A percentile compares a stretch with the other conserved stretches of the same genome.
These are phyloP conservation scores for Bombylius discolor DNA, from an alignment of 2,888 invertebrate species.

Conservation along the genomic window DNA sequence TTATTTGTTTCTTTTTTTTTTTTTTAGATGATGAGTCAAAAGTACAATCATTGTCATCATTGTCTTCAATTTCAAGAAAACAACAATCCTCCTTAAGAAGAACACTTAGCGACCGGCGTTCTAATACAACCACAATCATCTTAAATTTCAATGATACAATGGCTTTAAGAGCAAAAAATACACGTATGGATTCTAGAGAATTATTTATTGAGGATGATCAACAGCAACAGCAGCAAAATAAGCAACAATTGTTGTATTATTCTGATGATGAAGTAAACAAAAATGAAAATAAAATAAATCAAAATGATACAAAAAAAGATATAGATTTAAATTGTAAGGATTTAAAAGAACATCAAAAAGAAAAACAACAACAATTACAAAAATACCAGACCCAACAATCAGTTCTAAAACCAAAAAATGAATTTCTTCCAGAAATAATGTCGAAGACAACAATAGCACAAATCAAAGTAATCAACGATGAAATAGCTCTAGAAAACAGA, in stretches of 20 bases:
- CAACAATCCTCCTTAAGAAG: conserved; percentile 21
- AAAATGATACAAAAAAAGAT: too few relatives aligned
- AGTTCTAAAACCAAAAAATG: background rate
- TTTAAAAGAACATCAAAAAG: background rate
- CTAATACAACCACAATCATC: conserved; percentile 33
- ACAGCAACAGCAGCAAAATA: background rate
- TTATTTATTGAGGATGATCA: conserved; percentile 35
- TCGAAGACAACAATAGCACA: background rate
- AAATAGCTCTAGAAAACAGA: background rate
- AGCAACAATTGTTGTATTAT: background rate
- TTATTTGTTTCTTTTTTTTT: too few relatives aligned
- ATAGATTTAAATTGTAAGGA: too few relatives aligned
- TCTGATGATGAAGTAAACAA: too few relatives aligned
- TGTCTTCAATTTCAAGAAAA: background rate
- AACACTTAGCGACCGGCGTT: conserved; percentile 35
- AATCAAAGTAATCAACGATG: background rate
- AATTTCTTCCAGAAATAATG: background rate
- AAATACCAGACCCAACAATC: background rate
- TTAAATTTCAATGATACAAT: conserved; percentile 58
- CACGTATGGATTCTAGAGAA: conserved; percentile 48
- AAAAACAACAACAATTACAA: background rate
- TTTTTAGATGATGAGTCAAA: too few relatives aligned
- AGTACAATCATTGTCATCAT: too few relatives aligned
- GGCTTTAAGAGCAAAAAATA: conserved; percentile 56
- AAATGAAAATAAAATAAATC: too few relatives aligned